Base-by-base conservation (phyloP, 2,888 invertebrate genomes). In the Chironomus tentans region DNA sequence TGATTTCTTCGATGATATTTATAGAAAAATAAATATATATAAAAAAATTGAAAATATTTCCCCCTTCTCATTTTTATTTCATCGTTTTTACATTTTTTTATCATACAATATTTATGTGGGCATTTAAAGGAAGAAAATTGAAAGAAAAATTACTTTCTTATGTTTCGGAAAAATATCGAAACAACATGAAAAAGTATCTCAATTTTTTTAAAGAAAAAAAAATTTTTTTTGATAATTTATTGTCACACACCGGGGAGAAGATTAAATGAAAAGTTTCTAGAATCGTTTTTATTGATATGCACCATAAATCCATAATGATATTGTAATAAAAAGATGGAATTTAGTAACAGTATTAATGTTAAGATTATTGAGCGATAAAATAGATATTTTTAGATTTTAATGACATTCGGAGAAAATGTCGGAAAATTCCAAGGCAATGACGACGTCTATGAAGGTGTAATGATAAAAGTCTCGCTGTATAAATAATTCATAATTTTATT, bases 81-180 rank as follows among this genome's bases (percentile, higher is more conserved):
- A 65, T 4, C 56, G 7, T 56, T n/a, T 56, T 15, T 15, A 18
- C 15, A n/a, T 15, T 56, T n/a, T 50, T 50, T 50, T 50, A 50
- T n/a, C 13, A 50, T 50, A 50, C 13, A 50, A 50, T n/a, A 50
- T 70, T 38, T 69, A 28, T 70, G 70, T 70, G 47, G 15, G 70
- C 70, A 47, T 71, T 50, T 38, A 38, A 13, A 46, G 22, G 18
- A 50, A 70, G 61, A 56, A 71, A 48, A 71, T 71, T 24, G 61
- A 62, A 72, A 56, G 61, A 72, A 72, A 72, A 72, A 72, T 72
- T 38, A 46, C 61, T 72, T 72, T 72, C 62, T 61, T 72, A 72
- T 61, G 72, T 38, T 61, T 38, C 71, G 24, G 24, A 22, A 18
- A 22, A 50, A 50, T 4, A 72, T 72, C 61, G 62, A 61, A 72